Base-by-base conservation (phyloP, 2,888 invertebrate genomes). In the Steromphala cineraria region DNA sequence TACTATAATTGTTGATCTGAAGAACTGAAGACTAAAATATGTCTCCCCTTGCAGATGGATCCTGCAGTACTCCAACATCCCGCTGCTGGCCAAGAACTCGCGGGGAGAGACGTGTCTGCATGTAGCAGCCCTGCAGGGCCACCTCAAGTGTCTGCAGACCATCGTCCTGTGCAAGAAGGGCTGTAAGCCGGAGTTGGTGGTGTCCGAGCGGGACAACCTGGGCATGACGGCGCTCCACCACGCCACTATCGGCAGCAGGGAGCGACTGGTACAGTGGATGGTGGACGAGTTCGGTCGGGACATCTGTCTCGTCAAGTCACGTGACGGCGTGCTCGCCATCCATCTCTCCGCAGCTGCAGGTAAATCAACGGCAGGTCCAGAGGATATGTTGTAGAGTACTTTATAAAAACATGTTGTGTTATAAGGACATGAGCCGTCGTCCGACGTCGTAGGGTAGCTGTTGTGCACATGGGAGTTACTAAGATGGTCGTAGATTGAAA, bases 281-380 rank as follows among this genome's bases (percentile, higher is more conserved):
- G 81, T 80, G 17, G 75, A 83, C 52, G 80, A 80, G 17, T 87
- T 84, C 55, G 86, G 87, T 1, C 80, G 80, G 53, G 84, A 83
- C 24, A 67, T 87, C 31, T 81, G 82, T 55, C 78, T 83, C 53
- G 78, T 82, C 21, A 82, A 81, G 67, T 84, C 85, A 46, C 62
- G 80, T 19, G 80, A 82, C 28, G 87, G 85, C 0, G 81, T 85
- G 15, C 79, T 82, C 10, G 84, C 85, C 24, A 80, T 87, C 0
- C 87, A 87, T 67, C 81, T 86, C 15, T 83, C 86, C 13, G 83
- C 87, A 31, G 86, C 84, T 31, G 82, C 81, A 81, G 87, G 87
- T 86, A 53, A n/a, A 21, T 7, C 40, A 15, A 56, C 13, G 8
- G 1, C 1, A n/a, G n/a, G n/a, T n/a, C n/a, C n/a, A n/a, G n/a